phyloP scores from a whole-genome alignment of 2,888 invertebrate genomes.

The Synergus gifuensis region DNA sequence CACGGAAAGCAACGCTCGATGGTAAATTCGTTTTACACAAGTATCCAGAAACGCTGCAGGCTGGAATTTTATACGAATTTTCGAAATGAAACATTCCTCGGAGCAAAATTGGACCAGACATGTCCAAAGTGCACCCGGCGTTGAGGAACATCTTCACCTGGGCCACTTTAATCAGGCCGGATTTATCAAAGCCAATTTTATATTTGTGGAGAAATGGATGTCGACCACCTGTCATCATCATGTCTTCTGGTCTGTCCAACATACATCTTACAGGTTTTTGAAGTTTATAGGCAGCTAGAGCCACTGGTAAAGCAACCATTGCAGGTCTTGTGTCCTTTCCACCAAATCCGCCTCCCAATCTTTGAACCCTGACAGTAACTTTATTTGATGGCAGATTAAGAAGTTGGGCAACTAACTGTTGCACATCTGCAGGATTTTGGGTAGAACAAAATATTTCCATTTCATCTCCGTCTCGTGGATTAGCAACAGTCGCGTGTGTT shows the following conservation, averaged over 20 bases:
- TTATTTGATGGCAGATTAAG: slow-evolving; percentile 86
- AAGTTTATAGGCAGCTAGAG: slow-evolving; percentile 87
- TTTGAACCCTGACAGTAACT: slow-evolving; percentile 87
- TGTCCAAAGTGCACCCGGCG: slow-evolving; percentile 89
- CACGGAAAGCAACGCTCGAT: slow-evolving; percentile 94
- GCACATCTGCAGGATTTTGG: slow-evolving; percentile 88
- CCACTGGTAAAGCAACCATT: slow-evolving; percentile 84
- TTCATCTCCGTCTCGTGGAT: slow-evolving; percentile 87
- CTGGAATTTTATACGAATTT: slow-evolving; percentile 89
- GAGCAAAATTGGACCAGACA: slow-evolving; percentile 87
- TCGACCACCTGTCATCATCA: slow-evolving; percentile 90
- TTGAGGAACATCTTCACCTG: slow-evolving; percentile 87
- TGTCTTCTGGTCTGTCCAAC: slow-evolving; percentile 95
- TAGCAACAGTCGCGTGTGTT: slow-evolving; percentile 85
- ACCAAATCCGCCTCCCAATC: slow-evolving; percentile 96
- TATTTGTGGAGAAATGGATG: slow-evolving; percentile 93
- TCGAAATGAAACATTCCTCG: slow-evolving; percentile 89
- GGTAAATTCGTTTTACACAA: slow-evolving; percentile 92
- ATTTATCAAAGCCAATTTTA: slow-evolving; percentile 86
- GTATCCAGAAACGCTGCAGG: slow-evolving; percentile 84
- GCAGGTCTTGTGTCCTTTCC: slow-evolving; percentile 91
- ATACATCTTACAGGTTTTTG: slow-evolving; percentile 89
- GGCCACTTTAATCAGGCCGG: slow-evolving; percentile 87
- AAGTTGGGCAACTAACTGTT: slow-evolving; percentile 84
- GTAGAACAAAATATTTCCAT: slow-evolving; percentile 89